Percentiles rank a stretch among this genome's conserved stretches.
Evolutionary conservation across 2,113 vertebrate genomes (phyloP).

Genomic region (Pseudopodoces humilis): DNA sequence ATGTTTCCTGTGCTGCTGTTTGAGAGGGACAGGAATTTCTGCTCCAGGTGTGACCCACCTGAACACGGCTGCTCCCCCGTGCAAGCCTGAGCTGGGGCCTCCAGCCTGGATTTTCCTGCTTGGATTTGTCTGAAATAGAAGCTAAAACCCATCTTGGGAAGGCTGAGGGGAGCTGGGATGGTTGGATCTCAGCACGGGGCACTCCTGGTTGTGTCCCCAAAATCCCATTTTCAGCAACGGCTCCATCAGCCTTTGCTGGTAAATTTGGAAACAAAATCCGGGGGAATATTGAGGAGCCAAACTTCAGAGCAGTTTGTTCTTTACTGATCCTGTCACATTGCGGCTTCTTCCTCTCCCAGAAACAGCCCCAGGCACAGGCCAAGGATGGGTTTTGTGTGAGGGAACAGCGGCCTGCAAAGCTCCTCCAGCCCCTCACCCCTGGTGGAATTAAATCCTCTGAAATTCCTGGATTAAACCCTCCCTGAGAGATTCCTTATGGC

Average conservation of each 20-base stretch:
- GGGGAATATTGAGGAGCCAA: neutral
- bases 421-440: neutral
- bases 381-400: neutral
- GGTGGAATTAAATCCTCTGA: neutral
- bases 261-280: neutral
- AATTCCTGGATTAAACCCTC: neutral
- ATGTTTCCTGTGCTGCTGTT: neutral
- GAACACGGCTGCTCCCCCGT: neutral
- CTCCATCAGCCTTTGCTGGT: neutral
- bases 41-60: rapidly evolving
- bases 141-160: neutral
- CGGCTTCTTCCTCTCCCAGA: neutral
- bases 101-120: neutral
- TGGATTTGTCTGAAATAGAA: neutral
- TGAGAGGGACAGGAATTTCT: neutral
- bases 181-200: rapidly evolving
- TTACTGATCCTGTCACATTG: rapidly evolving
- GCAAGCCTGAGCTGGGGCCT: rapidly evolving
- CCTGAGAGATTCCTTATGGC: neutral
- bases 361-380: neutral
- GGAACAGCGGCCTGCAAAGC: neutral
- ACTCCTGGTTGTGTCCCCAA: neutral
- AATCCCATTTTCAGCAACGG: neutral
- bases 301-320: neutral
- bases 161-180: neutral